phyloP scores from a whole-genome alignment of 2,797 vertebrate species.

The Oryzias sinensis region DNA sequence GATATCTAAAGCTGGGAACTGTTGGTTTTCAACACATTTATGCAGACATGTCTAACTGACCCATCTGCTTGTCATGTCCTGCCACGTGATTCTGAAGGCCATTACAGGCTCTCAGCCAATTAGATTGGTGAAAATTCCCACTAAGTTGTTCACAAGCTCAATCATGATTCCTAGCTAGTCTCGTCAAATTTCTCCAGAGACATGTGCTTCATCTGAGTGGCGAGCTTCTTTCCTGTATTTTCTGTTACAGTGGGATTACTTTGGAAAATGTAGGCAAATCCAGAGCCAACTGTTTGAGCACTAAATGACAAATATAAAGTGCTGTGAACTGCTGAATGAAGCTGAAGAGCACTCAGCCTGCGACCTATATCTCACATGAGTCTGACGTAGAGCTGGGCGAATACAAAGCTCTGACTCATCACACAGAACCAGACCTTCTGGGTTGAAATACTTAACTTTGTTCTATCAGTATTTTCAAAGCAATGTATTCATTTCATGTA shows the following conservation, averaged over 20 bases:
- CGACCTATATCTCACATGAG: slow-evolving; percentile 62
- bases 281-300: slow-evolving; percentile 8
- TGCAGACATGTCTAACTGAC: neutral
- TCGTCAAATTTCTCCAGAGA: slow-evolving; percentile 17
- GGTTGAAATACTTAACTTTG: slow-evolving; percentile 33
- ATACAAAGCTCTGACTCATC: slow-evolving; percentile 67
- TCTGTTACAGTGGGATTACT: neutral
- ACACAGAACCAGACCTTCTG: slow-evolving; percentile 34
- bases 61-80: neutral
- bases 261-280: slow-evolving; percentile 5
- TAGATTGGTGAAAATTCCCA: slow-evolving; percentile 15
- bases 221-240: neutral
- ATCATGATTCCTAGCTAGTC: slow-evolving; percentile 19
- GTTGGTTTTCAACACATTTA: neutral
- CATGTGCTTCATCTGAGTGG: neutral
- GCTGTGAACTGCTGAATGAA: slow-evolving; percentile 21
- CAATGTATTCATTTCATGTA: slow-evolving; percentile 20
- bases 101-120: slow-evolving; percentile 11
- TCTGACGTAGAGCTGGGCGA: slow-evolving; percentile 51
- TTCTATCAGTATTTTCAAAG: slow-evolving; percentile 19
- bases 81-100: slow-evolving; percentile 20
- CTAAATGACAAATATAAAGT: slow-evolving; percentile 26
- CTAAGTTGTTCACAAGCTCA: slow-evolving; percentile 16
- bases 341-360: slow-evolving; percentile 39
- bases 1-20: neutral